Percentiles rank a stretch among this genome's conserved stretches.
Evolutionary conservation across 2,113 vertebrate species (phyloP).

Genomic region (Toxotes chatareus): DNA sequence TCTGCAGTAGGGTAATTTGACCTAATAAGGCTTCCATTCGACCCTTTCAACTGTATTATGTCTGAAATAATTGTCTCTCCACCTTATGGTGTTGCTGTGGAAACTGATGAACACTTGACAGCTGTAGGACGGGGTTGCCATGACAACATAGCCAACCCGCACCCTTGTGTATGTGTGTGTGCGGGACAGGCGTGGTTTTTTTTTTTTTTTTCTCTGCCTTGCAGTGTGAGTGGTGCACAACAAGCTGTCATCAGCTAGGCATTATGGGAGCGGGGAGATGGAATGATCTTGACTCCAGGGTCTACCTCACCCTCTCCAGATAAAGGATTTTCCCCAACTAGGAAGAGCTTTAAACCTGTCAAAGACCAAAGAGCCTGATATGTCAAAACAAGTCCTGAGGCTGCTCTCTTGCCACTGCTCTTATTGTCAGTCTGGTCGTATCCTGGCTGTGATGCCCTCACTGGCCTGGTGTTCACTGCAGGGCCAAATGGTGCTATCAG

Average conservation of each 20-base stretch:
- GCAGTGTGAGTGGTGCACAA: slow-evolving; percentile 41
- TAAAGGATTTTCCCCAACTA: slow-evolving; percentile 58
- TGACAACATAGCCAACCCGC: slow-evolving; percentile 73
- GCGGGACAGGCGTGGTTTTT: slow-evolving; percentile 13
- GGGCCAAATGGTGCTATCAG: background rate
- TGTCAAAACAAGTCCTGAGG: slow-evolving; percentile 65
- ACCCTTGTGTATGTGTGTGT: slow-evolving; percentile 47
- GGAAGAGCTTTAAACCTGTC: slow-evolving; percentile 64
- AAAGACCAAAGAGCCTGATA: slow-evolving; percentile 63
- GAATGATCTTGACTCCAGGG: slow-evolving; percentile 63
- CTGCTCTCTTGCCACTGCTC: slow-evolving; percentile 32
- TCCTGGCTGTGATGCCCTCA: slow-evolving; percentile 9
- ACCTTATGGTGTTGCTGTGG: slow-evolving; percentile 83
- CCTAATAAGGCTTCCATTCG: slow-evolving; percentile 72
- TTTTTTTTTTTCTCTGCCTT: slow-evolving; percentile 3
- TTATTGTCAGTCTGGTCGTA: slow-evolving; percentile 57
- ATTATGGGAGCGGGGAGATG: slow-evolving; percentile 60
- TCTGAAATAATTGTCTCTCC: slow-evolving; percentile 78
- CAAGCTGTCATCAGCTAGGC: slow-evolving; percentile 60
- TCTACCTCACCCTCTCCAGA: slow-evolving; percentile 46
- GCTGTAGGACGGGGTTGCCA: slow-evolving; percentile 79
- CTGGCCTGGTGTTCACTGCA: slow-evolving; percentile 12
- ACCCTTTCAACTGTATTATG: slow-evolving; percentile 76
- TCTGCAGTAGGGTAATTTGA: slow-evolving; percentile 63
- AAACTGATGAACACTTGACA: slow-evolving; percentile 84